Conservation (phyloP, 2,797 vertebrate species). For the Macropodus opercularis region DNA sequence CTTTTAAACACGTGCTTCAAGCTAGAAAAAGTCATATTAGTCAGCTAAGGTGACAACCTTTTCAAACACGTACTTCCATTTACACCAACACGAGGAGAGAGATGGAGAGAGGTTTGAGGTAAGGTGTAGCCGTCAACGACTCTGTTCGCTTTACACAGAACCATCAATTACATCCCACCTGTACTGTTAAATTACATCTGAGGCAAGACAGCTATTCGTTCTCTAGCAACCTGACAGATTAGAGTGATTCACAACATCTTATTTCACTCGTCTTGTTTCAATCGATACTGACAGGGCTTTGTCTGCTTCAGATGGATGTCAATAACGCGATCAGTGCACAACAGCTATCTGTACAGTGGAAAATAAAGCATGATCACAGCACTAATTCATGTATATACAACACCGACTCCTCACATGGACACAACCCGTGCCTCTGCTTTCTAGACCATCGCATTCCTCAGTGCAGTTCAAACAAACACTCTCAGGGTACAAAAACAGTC, state of each 20-base stretch:
- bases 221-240: conserved; percentile 28
- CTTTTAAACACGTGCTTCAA: conserved; percentile 24
- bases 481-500: conserved; percentile 8
- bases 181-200: conserved; percentile 24
- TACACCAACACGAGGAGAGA: conserved; percentile 28
- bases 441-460: conserved; percentile 4
- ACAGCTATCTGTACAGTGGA: background rate
- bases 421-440: conserved; percentile 7
- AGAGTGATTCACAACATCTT: conserved; percentile 47
- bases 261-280: conserved; percentile 42
- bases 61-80: conserved; percentile 33
- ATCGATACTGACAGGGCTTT: conserved; percentile 15
- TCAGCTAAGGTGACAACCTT: conserved; percentile 39
- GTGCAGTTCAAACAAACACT: conserved; percentile 27
- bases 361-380: background rate
- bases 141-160: conserved; percentile 42
- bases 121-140: conserved; percentile 26
- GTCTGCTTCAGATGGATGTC: conserved; percentile 12
- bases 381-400: background rate
- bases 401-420: background rate
- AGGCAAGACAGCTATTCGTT: conserved; percentile 34
- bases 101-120: conserved; percentile 10
- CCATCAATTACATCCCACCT: conserved; percentile 52
- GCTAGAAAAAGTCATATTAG: conserved; percentile 28
- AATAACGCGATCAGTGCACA: conserved; percentile 23